Evolutionary conservation across 2,888 invertebrate genomes (phyloP).

Genomic region (Epinotia ramella): DNA sequence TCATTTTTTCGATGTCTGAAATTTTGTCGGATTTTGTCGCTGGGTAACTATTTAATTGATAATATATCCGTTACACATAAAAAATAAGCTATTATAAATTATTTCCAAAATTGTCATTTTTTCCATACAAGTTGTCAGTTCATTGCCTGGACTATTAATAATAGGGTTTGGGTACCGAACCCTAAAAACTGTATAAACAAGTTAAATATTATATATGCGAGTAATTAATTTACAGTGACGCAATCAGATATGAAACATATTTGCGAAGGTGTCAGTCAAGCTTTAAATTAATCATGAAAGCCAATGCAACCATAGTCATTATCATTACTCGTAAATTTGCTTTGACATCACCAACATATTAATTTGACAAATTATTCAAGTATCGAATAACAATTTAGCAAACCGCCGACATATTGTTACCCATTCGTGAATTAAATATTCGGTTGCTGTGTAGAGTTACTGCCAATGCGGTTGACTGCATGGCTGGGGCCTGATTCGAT

Average conservation of each 20-base stretch:
- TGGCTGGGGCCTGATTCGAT: background rate
- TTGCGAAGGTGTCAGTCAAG: background rate
- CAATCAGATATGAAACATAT: background rate
- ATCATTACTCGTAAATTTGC: constrained; percentile 15
- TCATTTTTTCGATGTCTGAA: no score
- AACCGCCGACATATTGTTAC: constrained; percentile 25
- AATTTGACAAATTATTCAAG: constrained; percentile 28
- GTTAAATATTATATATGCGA: no score
- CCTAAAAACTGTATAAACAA: no score
- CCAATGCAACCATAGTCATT: constrained; percentile 19
- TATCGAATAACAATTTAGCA: constrained; percentile 29
- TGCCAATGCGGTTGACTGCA: background rate
- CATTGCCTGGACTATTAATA: no score
- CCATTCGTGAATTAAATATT: constrained; percentile 19
- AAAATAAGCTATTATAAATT: no score
- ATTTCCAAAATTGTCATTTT: no score
- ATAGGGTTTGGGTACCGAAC: no score
- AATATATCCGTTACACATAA: no score
- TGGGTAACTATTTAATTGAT: no score
- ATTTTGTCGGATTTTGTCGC: no score
- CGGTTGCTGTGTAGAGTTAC: background rate
- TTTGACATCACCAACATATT: constrained; percentile 17
- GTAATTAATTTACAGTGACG: background rate
- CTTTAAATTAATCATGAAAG: constrained; percentile 4
- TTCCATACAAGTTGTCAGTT: no score